These are phyloP conservation scores for Andrena marginata DNA, from an alignment of 2,888 invertebrate genomes.

Conservation along the genomic window DNA sequence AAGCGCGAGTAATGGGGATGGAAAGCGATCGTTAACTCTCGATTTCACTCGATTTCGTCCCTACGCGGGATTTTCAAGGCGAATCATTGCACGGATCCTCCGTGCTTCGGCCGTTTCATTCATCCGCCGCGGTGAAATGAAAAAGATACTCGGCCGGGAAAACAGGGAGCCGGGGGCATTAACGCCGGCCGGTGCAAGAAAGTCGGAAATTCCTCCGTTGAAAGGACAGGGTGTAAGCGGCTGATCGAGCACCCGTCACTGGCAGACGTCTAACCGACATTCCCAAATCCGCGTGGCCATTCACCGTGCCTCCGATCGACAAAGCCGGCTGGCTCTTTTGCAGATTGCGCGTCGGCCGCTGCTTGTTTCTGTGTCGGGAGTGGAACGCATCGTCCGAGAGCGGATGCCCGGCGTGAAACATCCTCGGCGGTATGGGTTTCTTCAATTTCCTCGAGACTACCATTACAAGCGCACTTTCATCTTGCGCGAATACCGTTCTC, in stretches of 20 bases:
- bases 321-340: slow-evolving; percentile 66
- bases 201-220: slow-evolving; percentile 30
- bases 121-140: slow-evolving; percentile 15
- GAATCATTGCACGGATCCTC: neutral
- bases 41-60: slow-evolving; percentile 1
- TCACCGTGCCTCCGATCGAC: slow-evolving; percentile 53
- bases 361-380: slow-evolving; percentile 2
- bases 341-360: slow-evolving; percentile 53
- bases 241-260: slow-evolving; percentile 69
- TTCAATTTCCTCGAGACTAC: slow-evolving; percentile 44
- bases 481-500: slow-evolving; percentile 19
- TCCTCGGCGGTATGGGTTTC: slow-evolving; percentile 25
- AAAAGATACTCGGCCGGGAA: slow-evolving; percentile 15
- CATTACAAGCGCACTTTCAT: slow-evolving; percentile 54
- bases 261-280: slow-evolving; percentile 63
- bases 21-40: neutral
- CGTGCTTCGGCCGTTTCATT: slow-evolving; percentile 11
- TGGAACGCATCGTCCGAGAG: slow-evolving; percentile 23
- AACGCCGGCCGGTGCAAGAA: slow-evolving; percentile 19
- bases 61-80: neutral
- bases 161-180: slow-evolving; percentile 1
- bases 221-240: slow-evolving; percentile 54
- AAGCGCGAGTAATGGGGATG: neutral
- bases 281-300: slow-evolving; percentile 66
- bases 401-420: neutral